Percentiles rank a stretch among this genome's conserved stretches.
Conservation (phyloP, 2,888 invertebrate genomes). For the Enchytraeus crypticus region DNA sequence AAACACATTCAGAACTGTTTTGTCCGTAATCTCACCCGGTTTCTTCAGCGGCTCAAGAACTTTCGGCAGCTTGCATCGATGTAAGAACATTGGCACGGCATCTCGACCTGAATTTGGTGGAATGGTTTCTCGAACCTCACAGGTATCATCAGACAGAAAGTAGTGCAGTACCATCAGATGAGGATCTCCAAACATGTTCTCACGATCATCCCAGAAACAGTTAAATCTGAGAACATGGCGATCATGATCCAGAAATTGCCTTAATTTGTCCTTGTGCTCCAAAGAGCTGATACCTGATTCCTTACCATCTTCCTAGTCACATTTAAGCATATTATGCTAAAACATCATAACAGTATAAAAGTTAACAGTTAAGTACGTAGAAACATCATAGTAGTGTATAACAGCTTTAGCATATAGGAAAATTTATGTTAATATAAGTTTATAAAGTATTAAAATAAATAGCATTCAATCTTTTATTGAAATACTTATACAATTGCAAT, state of each 20-base stretch:
- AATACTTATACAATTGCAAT: too few relatives aligned
- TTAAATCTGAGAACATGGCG: conserved; percentile 64
- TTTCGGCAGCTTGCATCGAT: conserved; percentile 68
- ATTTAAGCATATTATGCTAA: neutral
- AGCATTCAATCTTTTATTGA: too few relatives aligned
- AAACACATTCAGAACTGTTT: conserved; percentile 50
- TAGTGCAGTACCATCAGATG: conserved; percentile 74
- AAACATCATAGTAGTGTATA: neutral
- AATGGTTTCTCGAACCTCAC: conserved; percentile 72
- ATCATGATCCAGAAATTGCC: conserved; percentile 74
- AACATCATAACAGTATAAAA: neutral
- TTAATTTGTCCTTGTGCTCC: conserved; percentile 55
- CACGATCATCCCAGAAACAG: conserved; percentile 82
- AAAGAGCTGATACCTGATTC: conserved; percentile 46
- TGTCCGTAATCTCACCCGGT: conserved; percentile 44
- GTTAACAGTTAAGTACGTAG: neutral
- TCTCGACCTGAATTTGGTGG: conserved; percentile 63
- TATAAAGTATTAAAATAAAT: too few relatives aligned
- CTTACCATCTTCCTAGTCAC: neutral
- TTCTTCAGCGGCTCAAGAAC: conserved; percentile 36
- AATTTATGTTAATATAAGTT: too few relatives aligned
- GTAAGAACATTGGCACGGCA: conserved; percentile 64
- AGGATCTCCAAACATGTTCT: conserved; percentile 66
- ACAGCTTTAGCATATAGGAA: neutral
- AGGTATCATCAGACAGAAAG: conserved; percentile 76